Percentiles rank a stretch among this genome's conserved stretches.
phyloP scores from a whole-genome alignment of 1,140 invertebrate species.

The Microplitis demolitor region DNA sequence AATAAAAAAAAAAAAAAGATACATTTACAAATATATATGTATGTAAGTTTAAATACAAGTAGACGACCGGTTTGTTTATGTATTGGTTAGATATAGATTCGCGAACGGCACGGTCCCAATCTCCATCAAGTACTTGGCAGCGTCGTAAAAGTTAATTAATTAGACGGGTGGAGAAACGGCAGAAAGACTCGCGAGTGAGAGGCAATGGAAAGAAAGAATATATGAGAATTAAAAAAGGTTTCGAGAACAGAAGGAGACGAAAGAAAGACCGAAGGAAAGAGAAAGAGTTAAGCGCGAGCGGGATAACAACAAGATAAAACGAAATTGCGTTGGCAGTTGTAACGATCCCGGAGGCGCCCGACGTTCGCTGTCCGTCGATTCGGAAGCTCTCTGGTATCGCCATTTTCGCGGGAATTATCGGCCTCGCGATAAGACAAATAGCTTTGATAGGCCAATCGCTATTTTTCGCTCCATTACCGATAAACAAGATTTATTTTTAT shows the following conservation, averaged over 20 bases:
- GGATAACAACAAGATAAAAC: conserved; percentile 37
- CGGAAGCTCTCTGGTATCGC: neutral
- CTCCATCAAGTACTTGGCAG: conserved; percentile 35
- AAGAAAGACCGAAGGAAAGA: neutral
- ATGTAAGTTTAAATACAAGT: conserved; percentile 4
- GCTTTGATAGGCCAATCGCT: conserved; percentile 6
- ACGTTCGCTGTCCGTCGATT: neutral
- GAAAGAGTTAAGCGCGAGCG: conserved; percentile 14
- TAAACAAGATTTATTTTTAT: neutral
- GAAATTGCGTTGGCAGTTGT: conserved; percentile 30
- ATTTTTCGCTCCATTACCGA: conserved; percentile 11
- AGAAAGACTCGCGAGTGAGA: neutral
- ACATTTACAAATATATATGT: neutral
- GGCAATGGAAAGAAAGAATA: neutral
- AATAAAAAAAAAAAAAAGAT: neutral
- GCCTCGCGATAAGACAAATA: conserved; percentile 2
- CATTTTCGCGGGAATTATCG: conserved; percentile 8
- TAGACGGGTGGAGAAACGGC: conserved; percentile 30
- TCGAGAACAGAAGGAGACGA: neutral
- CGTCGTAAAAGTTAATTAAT: conserved; percentile 40
- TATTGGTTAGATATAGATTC: conserved; percentile 34
- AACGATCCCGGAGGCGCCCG: neutral
- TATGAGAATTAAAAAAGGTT: too few species aligned
- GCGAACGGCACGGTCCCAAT: conserved; percentile 29
- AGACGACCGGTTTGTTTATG: conserved; percentile 30